Evolutionary conservation across 2,113 vertebrate species (phyloP).

Genomic region (Siniperca chuatsi): DNA sequence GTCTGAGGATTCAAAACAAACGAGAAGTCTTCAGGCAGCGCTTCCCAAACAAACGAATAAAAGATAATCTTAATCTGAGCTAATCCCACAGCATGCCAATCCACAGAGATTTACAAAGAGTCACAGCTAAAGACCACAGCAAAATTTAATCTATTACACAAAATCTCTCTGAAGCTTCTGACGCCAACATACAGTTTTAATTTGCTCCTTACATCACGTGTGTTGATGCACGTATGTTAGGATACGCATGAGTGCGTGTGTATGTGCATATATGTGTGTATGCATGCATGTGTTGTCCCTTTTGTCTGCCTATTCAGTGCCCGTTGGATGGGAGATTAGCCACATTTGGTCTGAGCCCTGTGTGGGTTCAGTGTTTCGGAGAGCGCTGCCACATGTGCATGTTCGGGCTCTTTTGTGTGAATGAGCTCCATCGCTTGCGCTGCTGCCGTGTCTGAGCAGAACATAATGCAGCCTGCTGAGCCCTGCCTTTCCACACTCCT

Average conservation of each 20-base stretch:
- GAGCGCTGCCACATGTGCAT: slow-evolving; percentile 34
- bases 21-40: slow-evolving; percentile 43
- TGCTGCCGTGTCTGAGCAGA: slow-evolving; percentile 37
- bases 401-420: slow-evolving; percentile 67
- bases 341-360: slow-evolving; percentile 65
- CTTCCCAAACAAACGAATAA: slow-evolving; percentile 67
- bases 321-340: slow-evolving; percentile 63
- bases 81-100: slow-evolving; percentile 67
- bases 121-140: slow-evolving; percentile 42
- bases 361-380: slow-evolving; percentile 52
- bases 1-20: slow-evolving; percentile 55
- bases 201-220: slow-evolving; percentile 36
- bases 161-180: slow-evolving; percentile 9
- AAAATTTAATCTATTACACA: slow-evolving; percentile 55
- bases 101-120: slow-evolving; percentile 65
- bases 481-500: slow-evolving; percentile 60
- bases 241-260: slow-evolving; percentile 13
- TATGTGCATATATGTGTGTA: slow-evolving; percentile 31
- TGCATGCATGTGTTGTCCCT: slow-evolving; percentile 30
- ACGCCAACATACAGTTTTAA: slow-evolving; percentile 18
- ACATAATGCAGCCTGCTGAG: slow-evolving; percentile 68
- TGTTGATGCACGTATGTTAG: slow-evolving; percentile 26
- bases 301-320: slow-evolving; percentile 60
- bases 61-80: slow-evolving; percentile 67
- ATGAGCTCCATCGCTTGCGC: slow-evolving; percentile 48